phyloP scores from a whole-genome alignment of 2,113 vertebrate genomes.

The Nettapus auritus region DNA sequence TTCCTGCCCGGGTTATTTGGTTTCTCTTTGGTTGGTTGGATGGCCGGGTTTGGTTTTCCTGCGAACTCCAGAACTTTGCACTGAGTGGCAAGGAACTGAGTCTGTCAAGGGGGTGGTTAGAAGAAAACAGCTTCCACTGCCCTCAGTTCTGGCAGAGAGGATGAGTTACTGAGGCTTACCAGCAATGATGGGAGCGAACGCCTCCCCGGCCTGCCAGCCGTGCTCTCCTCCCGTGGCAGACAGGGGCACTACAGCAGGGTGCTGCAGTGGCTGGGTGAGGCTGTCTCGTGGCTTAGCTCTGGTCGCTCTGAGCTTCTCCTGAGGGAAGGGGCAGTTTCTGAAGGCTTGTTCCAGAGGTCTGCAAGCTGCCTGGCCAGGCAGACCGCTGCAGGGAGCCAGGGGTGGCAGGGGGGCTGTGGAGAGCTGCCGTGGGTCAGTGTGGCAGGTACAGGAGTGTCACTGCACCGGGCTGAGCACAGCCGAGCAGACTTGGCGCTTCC shows the following conservation, averaged over 20 bases:
- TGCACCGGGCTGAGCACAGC: not conserved
- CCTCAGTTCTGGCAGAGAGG: not conserved
- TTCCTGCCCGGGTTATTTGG: not conserved
- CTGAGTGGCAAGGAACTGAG: not conserved
- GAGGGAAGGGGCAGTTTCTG: not conserved
- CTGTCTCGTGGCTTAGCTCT: not conserved
- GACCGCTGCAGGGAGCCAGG: not conserved
- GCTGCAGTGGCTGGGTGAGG: not conserved
- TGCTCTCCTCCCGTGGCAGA: not conserved
- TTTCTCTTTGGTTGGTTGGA: not conserved
- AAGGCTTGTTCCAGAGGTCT: not conserved
- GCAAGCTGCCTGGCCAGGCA: not conserved
- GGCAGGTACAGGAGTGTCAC: not conserved
- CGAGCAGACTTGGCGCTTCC: not conserved
- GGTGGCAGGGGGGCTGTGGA: not conserved
- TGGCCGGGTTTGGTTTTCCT: not conserved
- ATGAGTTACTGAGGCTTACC: not conserved
- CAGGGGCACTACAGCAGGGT: not conserved
- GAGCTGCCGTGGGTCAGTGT: not conserved
- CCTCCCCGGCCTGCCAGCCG: not conserved
- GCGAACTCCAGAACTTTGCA: constrained; percentile 31
- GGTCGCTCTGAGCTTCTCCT: not conserved
- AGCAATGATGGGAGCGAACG: not conserved
- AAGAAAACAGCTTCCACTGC: not conserved
- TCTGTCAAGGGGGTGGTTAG: not conserved